Base-by-base conservation (phyloP, 2,888 invertebrate genomes). In the Strigamia transsilvanica region DNA sequence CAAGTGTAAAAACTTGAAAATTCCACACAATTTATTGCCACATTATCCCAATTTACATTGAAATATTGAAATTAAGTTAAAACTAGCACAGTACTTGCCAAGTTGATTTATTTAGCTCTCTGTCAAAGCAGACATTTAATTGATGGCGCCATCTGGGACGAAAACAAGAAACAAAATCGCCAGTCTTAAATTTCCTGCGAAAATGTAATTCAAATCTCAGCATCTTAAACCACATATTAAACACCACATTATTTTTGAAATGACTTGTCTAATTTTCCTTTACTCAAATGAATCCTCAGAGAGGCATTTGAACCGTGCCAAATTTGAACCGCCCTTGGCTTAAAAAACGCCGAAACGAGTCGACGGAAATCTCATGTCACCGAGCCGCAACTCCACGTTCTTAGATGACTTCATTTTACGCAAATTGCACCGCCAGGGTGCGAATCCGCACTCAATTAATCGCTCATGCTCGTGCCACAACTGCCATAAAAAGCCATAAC, bases 381-480 rank as follows among this genome's bases (percentile, higher is more conserved):
- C 13, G 10, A 34, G 7, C 7, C 34, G 34, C 34, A 46, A 6
- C 46, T 46, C 15, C 2, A 3, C 5, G 15, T 46, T 46, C 15
- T 46, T 46, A 46, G 6, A 46, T 46, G 61, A 61, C 61, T 61
- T 61, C 4, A 61, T 61, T 61, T 61, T 21, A 61, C 18, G 61
- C 61, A 61, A 61, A 61, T 61, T 61, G 61, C 61, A 61, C 61
- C 61, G 61, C 61, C 61, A 61, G 61, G 61, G 61, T 61, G 61
- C 61, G 61, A 61, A 61, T 61, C 10, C 61, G 61, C 21, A 61
- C 21, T 61, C 61, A 61, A 23, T 61, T 61, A 61, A 61, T 61
- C 61, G 61, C 61, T 61, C 21, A 18, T 61, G 61, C 46, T 9
- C 61, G 61, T 10, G 23, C 61, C 61, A n/a, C 23, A 23, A 23